These are phyloP conservation scores for Pheucticus melanocephalus DNA, from an alignment of 2,113 vertebrate genomes.

Conservation along the genomic window DNA sequence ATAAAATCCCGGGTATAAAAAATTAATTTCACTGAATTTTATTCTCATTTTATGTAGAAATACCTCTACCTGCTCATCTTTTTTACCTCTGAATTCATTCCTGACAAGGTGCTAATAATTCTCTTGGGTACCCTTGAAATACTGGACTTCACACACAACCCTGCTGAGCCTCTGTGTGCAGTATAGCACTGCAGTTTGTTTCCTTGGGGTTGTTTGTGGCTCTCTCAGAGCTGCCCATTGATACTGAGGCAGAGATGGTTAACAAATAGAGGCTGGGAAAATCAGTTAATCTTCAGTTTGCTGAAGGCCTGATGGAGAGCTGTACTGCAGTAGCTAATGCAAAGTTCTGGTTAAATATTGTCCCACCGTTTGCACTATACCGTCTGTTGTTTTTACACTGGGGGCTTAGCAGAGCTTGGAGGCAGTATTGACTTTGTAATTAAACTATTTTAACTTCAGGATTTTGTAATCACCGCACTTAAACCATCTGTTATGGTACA, in stretches of 20 bases:
- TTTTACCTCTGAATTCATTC: not conserved
- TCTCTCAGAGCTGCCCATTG: not conserved
- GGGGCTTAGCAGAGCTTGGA: slow-evolving; percentile 88
- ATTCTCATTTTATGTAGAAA: not conserved
- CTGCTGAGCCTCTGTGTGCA: not conserved
- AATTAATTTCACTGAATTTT: not conserved
- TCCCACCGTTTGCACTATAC: slow-evolving; percentile 89
- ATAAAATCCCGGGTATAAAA: not conserved
- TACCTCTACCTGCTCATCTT: not conserved
- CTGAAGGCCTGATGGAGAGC: slow-evolving; percentile 73
- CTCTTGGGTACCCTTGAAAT: not conserved
- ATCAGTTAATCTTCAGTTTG: slow-evolving; percentile 75
- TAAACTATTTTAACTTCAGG: slow-evolving; percentile 98
- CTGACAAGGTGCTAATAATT: not conserved
- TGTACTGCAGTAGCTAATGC: slow-evolving; percentile 81
- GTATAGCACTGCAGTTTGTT: not conserved
- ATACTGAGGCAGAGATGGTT: slow-evolving; percentile 56
- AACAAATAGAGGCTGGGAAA: slow-evolving; percentile 66
- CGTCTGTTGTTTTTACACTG: slow-evolving; percentile 99
- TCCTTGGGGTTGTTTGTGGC: not conserved
- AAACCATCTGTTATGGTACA: slow-evolving; percentile 92
- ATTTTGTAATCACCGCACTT: slow-evolving; percentile 97
- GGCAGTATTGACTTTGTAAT: slow-evolving; percentile 99
- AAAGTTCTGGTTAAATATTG: slow-evolving; percentile 99
- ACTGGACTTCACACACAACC: not conserved